Evolutionary conservation across 2,888 invertebrate genomes (phyloP).

Genomic region (Camponotus fellah): DNA sequence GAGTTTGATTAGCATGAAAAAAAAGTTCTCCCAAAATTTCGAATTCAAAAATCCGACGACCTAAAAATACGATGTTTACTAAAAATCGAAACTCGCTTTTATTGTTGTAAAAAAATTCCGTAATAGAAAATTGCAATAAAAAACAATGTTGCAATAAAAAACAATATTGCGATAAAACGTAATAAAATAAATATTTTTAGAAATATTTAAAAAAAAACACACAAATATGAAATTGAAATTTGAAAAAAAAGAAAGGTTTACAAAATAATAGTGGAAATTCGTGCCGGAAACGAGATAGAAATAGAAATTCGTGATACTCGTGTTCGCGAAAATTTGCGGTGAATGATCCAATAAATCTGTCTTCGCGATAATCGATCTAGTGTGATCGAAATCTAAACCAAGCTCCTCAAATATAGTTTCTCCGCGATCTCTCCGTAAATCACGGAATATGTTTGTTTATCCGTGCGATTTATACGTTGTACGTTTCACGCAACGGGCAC

Average conservation of each 20-base stretch:
- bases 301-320: too few species aligned
- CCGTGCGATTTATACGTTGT: neutral
- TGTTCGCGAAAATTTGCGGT: neutral
- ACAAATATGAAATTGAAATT: neutral
- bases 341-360: neutral
- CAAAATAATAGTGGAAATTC: neutral
- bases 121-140: neutral
- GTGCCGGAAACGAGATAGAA: too few species aligned
- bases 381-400: neutral
- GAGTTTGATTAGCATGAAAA: neutral
- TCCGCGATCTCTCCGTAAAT: constrained; percentile 18
- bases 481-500: constrained; percentile 13
- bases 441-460: constrained; percentile 29
- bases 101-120: neutral
- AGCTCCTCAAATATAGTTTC: neutral
- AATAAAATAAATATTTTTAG: neutral
- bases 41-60: neutral
- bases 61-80: neutral
- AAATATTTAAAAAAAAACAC: neutral
- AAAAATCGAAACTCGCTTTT: neutral
- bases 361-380: neutral
- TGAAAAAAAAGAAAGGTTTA: neutral
- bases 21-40: neutral
- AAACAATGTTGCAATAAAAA: neutral
- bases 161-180: neutral